Evolutionary conservation across 2,113 vertebrate genomes (phyloP).

Genomic region (Montifringilla adamsi): DNA sequence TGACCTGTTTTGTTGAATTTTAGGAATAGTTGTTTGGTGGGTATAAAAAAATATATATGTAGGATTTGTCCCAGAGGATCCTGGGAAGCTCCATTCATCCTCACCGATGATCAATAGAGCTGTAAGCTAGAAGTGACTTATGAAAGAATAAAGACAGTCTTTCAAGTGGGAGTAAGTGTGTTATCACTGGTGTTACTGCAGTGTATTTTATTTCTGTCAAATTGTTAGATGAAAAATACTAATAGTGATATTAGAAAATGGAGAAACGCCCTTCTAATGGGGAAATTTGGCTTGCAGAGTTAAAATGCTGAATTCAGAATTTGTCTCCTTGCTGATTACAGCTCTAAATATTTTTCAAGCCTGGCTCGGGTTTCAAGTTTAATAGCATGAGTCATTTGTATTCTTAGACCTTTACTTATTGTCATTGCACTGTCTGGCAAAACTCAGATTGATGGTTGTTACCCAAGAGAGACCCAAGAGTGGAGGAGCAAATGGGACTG

Average conservation of each 20-base stretch:
- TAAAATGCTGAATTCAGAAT: slow-evolving; percentile 63
- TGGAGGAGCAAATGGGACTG: neutral
- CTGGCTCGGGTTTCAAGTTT: slow-evolving; percentile 53
- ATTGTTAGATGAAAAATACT: slow-evolving; percentile 67
- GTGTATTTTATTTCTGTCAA: slow-evolving; percentile 67
- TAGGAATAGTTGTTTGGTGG: slow-evolving; percentile 67
- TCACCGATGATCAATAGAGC: slow-evolving; percentile 61
- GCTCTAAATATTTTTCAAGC: slow-evolving; percentile 45
- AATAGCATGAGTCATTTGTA: slow-evolving; percentile 64
- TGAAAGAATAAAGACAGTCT: slow-evolving; percentile 64
- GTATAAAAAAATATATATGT: slow-evolving; percentile 67
- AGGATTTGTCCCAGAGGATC: slow-evolving; percentile 70
- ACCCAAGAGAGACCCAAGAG: slow-evolving; percentile 13
- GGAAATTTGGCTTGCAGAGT: neutral
- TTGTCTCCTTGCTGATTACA: slow-evolving; percentile 46
- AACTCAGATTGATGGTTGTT: slow-evolving; percentile 55
- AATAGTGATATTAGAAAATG: slow-evolving; percentile 58
- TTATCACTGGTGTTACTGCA: slow-evolving; percentile 29
- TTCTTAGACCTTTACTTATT: slow-evolving; percentile 68
- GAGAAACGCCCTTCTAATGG: slow-evolving; percentile 40
- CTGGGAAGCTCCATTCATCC: slow-evolving; percentile 70
- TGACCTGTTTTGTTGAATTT: slow-evolving; percentile 71
- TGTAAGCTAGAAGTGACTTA: slow-evolving; percentile 67
- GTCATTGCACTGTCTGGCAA: slow-evolving; percentile 54
- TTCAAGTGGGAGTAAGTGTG: slow-evolving; percentile 53